A percentile compares a stretch with the other conserved stretches of the same genome.
Evolutionary conservation across 1,140 invertebrate genomes (phyloP).

Genomic region (Micrasema minimum): DNA sequence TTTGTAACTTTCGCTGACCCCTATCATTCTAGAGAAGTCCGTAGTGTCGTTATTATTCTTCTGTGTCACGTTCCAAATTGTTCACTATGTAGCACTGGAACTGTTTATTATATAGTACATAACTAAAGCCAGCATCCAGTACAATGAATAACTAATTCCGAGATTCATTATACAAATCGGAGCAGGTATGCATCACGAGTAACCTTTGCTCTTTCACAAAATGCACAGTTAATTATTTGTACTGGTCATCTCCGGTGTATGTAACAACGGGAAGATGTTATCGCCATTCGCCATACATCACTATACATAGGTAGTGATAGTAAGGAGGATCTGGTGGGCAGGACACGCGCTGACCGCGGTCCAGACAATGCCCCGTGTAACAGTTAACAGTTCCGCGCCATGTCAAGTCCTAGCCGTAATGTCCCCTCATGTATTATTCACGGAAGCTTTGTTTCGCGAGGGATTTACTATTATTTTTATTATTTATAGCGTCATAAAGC

Average conservation of each 20-base stretch:
- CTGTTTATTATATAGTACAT: no score
- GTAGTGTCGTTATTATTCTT: no score
- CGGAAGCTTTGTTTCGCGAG: constrained; percentile 16
- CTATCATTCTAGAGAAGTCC: no score
- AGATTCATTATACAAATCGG: neutral
- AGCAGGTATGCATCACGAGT: neutral
- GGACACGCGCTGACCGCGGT: neutral
- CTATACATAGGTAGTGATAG: neutral
- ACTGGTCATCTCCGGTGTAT: neutral
- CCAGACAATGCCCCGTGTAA: constrained; percentile 1
- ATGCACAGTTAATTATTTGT: neutral
- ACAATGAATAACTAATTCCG: neutral
- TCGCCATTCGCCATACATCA: no score
- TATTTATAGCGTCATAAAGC: no score
- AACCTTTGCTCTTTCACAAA: neutral
- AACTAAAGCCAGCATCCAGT: no score
- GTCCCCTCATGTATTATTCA: constrained; percentile 20
- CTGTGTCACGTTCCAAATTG: no score
- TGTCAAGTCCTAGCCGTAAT: constrained; percentile 4
- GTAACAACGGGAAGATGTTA: no score
- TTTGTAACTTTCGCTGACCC: no score
- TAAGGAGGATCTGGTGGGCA: neutral
- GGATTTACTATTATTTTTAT: no score
- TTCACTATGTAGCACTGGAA: no score
- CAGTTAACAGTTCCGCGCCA: neutral